Evolutionary conservation across 2,888 invertebrate species (phyloP).

Genomic region (Drosophila atroscutellata): DNA sequence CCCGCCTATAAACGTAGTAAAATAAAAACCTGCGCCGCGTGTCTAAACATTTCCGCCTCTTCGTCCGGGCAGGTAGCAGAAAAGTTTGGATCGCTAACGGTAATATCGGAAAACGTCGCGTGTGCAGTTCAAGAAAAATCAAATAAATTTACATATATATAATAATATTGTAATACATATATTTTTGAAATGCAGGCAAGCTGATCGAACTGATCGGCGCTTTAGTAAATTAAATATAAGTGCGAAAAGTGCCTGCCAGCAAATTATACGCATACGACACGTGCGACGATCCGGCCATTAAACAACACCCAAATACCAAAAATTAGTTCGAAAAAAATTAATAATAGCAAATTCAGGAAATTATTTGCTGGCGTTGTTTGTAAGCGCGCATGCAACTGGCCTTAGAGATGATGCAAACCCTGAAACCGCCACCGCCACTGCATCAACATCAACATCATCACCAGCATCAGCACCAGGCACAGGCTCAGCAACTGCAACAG

Average conservation of each 20-base stretch:
- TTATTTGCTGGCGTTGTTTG: constrained; percentile 17
- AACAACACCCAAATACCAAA: constrained; percentile 3
- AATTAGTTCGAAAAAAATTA: not conserved
- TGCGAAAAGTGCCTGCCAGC: constrained; percentile 37
- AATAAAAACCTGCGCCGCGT: constrained; percentile 26
- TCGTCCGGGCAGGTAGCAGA: constrained; percentile 16
- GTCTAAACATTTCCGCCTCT: constrained; percentile 37
- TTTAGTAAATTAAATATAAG: constrained; percentile 11
- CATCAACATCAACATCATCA: constrained; percentile 72
- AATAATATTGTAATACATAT: not conserved
- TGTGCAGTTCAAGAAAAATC: constrained; percentile 18
- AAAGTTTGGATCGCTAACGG: constrained; percentile 16
- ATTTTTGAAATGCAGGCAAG: constrained; percentile 13
- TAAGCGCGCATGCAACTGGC: constrained; percentile 70
- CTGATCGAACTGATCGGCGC: constrained; percentile 9
- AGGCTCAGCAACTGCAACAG: constrained; percentile 59
- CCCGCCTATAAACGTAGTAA: constrained; percentile 23
- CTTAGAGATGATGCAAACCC: constrained; percentile 84
- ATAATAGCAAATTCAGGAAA: constrained; percentile 19
- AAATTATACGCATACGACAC: constrained; percentile 26
- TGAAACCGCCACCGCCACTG: constrained; percentile 82
- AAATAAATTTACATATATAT: not conserved
- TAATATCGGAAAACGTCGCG: constrained; percentile 13
- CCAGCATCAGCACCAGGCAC: constrained; percentile 51
- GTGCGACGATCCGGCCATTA: constrained; percentile 29